phyloP scores from a whole-genome alignment of 2,888 invertebrate genomes.

The Lasioglossum marginatum region DNA sequence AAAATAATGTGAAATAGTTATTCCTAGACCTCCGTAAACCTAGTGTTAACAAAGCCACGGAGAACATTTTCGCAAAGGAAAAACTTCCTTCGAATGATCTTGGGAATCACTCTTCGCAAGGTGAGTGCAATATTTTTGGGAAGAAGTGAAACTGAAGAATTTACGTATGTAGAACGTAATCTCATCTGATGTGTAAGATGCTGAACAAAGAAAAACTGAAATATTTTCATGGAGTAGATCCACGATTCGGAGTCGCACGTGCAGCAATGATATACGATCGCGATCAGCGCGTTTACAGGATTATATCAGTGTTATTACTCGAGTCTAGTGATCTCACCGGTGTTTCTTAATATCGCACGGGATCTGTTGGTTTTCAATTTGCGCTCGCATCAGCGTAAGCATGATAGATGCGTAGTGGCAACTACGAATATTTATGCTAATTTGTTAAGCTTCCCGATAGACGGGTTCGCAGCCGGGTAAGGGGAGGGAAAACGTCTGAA shows the following conservation, averaged over 20 bases:
- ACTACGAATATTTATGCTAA: conserved; percentile 59
- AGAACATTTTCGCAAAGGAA: too few relatives aligned
- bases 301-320: conserved; percentile 28
- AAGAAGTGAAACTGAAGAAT: too few relatives aligned
- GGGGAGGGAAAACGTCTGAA: conserved; percentile 21
- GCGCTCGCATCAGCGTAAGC: conserved; percentile 36
- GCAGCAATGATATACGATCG: neutral
- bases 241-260: neutral
- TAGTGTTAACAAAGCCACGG: too few relatives aligned
- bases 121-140: too few relatives aligned
- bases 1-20: too few relatives aligned
- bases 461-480: conserved; percentile 25
- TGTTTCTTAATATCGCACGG: conserved; percentile 19
- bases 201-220: neutral
- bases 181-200: too few relatives aligned
- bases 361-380: conserved; percentile 56
- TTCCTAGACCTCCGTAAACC: too few relatives aligned
- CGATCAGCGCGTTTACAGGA: conserved; percentile 9
- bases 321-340: neutral
- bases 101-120: too few relatives aligned
- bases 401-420: conserved; percentile 47
- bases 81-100: too few relatives aligned
- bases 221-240: neutral
- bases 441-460: conserved; percentile 57
- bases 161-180: too few relatives aligned